Percentiles rank a stretch among this genome's conserved stretches.
Evolutionary conservation across 2,113 vertebrate genomes (phyloP).

Genomic region (Muntiacus muntjak): DNA sequence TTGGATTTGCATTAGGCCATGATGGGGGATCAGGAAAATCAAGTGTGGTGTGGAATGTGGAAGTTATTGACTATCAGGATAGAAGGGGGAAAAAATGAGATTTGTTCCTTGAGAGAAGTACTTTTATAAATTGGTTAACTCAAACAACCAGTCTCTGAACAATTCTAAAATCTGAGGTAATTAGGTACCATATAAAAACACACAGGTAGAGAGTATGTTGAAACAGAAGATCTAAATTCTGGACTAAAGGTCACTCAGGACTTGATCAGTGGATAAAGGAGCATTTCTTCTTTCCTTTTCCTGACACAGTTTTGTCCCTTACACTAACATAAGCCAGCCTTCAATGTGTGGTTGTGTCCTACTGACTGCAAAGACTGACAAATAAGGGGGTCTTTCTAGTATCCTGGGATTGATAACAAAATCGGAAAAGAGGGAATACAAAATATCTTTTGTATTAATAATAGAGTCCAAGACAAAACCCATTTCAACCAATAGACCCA

Average conservation of each 20-base stretch:
- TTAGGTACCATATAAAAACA: background rate
- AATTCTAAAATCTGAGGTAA: background rate
- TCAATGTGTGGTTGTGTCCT: background rate
- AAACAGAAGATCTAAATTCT: background rate
- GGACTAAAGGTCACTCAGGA: background rate
- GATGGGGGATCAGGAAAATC: background rate
- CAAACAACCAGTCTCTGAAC: background rate
- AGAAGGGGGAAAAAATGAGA: background rate
- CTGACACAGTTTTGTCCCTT: background rate
- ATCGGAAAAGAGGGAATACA: background rate
- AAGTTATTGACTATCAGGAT: background rate
- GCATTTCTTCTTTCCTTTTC: background rate
- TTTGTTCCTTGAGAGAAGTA: background rate
- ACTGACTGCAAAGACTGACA: background rate
- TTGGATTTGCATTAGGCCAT: background rate
- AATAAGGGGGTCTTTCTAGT: background rate
- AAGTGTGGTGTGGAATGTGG: background rate
- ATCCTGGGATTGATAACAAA: background rate
- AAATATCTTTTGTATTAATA: background rate
- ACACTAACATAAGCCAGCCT: background rate
- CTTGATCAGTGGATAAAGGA: background rate
- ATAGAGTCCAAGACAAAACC: background rate
- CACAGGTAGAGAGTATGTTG: background rate
- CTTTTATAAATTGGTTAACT: constrained; percentile 17
- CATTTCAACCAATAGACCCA: background rate